Evolutionary conservation across 2,113 vertebrate genomes (phyloP).

Genomic region (Etheostoma spectabile): DNA sequence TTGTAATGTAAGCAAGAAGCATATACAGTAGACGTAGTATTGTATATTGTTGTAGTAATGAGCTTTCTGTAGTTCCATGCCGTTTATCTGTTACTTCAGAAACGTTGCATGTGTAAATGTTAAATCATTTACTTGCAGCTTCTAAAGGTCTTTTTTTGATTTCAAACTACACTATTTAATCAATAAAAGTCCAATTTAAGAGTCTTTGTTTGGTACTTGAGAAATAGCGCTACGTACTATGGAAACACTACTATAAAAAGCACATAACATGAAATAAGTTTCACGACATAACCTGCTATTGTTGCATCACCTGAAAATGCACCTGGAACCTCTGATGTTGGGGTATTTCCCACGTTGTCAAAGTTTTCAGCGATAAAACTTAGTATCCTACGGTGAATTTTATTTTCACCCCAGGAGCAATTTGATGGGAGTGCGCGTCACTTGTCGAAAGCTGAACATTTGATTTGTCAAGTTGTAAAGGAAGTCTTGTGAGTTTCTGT

Average conservation of each 20-base stretch:
- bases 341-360: neutral
- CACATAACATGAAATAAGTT: neutral
- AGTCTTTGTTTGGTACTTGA: neutral
- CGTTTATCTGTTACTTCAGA: neutral
- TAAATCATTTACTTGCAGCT: neutral
- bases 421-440: constrained; percentile 21
- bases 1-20: too few relatives aligned
- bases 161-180: neutral
- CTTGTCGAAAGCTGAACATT: constrained; percentile 18
- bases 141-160: neutral
- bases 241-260: neutral
- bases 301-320: neutral
- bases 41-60: neutral
- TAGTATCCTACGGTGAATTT: neutral
- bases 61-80: neutral
- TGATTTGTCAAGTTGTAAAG: constrained; percentile 14
- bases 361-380: neutral
- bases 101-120: neutral
- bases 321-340: neutral
- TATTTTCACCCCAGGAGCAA: neutral
- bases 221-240: neutral
- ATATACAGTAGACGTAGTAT: neutral
- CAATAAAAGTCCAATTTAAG: neutral
- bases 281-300: too few relatives aligned
- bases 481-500: constrained; percentile 15